These are phyloP conservation scores for Mactra quadrangularis DNA, from an alignment of 1,140 invertebrate species.

Conservation along the genomic window DNA sequence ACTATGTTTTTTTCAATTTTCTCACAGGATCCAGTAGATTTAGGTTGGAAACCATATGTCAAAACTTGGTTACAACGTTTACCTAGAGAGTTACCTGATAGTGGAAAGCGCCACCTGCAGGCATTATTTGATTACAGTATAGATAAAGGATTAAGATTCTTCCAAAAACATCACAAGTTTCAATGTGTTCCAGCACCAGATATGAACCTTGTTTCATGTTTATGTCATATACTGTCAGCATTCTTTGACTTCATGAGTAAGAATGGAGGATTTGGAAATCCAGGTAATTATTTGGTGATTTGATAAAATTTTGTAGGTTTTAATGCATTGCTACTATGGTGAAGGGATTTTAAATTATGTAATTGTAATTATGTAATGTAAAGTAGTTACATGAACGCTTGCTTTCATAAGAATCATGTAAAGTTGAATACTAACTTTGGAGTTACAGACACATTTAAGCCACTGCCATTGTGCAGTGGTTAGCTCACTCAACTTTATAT, in stretches of 20 bases:
- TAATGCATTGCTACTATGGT: too few species aligned
- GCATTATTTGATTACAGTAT: constrained; percentile 87
- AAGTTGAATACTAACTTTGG: too few species aligned
- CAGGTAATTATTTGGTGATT: constrained; percentile 66
- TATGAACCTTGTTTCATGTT: constrained; percentile 75
- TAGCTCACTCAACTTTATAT: too few species aligned
- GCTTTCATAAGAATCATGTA: too few species aligned
- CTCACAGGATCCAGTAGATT: constrained; percentile 81
- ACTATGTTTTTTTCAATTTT: too few species aligned
- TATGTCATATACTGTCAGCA: constrained; percentile 81
- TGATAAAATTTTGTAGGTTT: too few species aligned
- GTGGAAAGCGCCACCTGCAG: constrained; percentile 84
- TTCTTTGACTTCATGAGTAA: constrained; percentile 80
- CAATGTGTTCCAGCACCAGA: constrained; percentile 76
- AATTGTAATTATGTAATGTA: too few species aligned
- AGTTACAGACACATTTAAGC: too few species aligned
- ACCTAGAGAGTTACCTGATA: constrained; percentile 80
- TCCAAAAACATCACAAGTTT: constrained; percentile 70
- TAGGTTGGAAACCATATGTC: constrained; percentile 82
- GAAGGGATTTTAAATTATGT: too few species aligned
- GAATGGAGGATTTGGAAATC: constrained; percentile 81
- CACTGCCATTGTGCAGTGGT: too few species aligned
- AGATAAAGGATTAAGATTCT: constrained; percentile 86
- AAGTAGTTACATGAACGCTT: too few species aligned
- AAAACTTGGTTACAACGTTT: constrained; percentile 82